A percentile compares a stretch with the other conserved stretches of the same genome.
These are phyloP conservation scores for Okapia johnstoni DNA, from an alignment of 2,113 vertebrate species.

Conservation along the genomic window DNA sequence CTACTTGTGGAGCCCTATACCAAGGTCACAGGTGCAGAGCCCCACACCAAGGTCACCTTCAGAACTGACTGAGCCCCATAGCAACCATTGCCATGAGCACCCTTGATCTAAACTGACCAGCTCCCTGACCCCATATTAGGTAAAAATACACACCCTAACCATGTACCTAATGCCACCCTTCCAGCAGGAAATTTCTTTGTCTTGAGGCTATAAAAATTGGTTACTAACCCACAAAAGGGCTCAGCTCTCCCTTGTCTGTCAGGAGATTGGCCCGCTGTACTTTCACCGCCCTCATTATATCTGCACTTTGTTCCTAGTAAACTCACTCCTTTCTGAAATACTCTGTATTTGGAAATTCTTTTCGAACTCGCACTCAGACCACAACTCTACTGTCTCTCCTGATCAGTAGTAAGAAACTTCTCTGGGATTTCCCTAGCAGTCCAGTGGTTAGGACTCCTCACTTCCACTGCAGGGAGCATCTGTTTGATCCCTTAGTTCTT, in stretches of 20 bases:
- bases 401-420: neutral
- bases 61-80: neutral
- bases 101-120: neutral
- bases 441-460: neutral
- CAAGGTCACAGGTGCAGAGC: neutral
- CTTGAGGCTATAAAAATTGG: neutral
- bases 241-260: neutral
- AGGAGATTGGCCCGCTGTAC: neutral
- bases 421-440: neutral
- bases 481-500: neutral
- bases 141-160: neutral
- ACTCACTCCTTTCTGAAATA: neutral
- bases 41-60: neutral
- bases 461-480: neutral
- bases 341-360: neutral
- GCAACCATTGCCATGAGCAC: neutral
- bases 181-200: neutral
- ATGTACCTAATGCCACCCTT: neutral
- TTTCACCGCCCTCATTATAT: neutral
- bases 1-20: neutral
- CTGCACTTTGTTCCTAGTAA: neutral
- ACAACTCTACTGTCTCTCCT: neutral
- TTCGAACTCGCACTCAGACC: neutral
- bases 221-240: neutral
- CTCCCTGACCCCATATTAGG: neutral